These are phyloP conservation scores for Acanthosepion lycidas DNA, from an alignment of 2,888 invertebrate species.

Conservation along the genomic window DNA sequence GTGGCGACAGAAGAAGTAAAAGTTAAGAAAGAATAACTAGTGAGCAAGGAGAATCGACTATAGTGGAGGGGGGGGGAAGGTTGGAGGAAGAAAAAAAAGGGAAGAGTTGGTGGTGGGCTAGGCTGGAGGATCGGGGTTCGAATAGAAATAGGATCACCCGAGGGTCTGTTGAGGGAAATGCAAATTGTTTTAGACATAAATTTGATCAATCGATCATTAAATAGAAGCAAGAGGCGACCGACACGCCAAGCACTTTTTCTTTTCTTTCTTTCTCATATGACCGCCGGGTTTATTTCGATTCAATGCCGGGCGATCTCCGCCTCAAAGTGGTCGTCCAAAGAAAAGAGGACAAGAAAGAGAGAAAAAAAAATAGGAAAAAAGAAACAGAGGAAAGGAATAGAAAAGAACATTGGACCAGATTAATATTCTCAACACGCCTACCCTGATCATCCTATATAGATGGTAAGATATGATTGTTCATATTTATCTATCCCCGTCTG, in stretches of 20 bases:
- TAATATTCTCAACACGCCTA: too few species aligned
- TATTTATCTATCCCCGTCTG: slow-evolving; percentile 8
- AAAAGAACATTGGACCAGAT: too few species aligned
- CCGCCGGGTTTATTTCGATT: background rate
- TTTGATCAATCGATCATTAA: slow-evolving; percentile 22
- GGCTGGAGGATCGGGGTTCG: too few species aligned
- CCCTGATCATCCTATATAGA: too few species aligned
- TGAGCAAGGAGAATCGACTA: background rate
- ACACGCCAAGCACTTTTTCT: background rate
- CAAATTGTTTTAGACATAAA: slow-evolving; percentile 33
- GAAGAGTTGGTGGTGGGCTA: background rate
- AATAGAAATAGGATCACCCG: slow-evolving; percentile 24
- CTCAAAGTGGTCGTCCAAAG: background rate
- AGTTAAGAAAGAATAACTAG: background rate
- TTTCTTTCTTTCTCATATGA: background rate
- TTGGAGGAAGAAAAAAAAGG: background rate
- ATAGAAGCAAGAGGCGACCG: background rate
- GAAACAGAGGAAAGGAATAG: too few species aligned
- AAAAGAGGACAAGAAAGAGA: background rate
- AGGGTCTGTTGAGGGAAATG: slow-evolving; percentile 9
- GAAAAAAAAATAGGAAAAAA: background rate
- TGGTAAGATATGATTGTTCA: background rate
- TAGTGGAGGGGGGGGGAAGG: background rate
- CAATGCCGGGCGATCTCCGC: background rate
- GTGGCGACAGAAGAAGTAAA: background rate